A percentile compares a stretch with the other conserved stretches of the same genome.
phyloP scores from a whole-genome alignment of 2,797 vertebrate species.

The Glossophaga mutica region DNA sequence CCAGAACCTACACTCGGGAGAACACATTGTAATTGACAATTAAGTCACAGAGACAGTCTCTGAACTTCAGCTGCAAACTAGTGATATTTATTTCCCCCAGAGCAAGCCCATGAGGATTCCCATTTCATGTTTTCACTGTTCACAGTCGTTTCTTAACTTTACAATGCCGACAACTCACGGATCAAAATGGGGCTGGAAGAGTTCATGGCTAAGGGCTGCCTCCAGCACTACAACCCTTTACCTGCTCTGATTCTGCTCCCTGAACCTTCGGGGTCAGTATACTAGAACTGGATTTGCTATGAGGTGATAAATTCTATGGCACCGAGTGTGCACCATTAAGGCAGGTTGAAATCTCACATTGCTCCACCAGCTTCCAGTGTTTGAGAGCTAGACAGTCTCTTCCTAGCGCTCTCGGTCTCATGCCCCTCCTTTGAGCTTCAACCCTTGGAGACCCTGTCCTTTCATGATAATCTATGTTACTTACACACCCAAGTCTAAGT shows the following conservation, averaged over 20 bases:
- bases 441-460: background rate
- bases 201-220: background rate
- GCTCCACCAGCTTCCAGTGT: too few relatives aligned
- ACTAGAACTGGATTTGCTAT: background rate
- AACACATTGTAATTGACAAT: background rate
- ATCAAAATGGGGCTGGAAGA: background rate
- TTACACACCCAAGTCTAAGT: background rate
- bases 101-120: background rate
- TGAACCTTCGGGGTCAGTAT: background rate
- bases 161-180: background rate
- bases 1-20: background rate
- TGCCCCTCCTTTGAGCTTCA: background rate
- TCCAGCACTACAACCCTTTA: background rate
- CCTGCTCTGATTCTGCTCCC: background rate
- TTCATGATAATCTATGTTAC: background rate
- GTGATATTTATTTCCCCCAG: background rate
- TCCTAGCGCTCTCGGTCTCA: background rate
- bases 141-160: background rate
- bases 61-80: background rate
- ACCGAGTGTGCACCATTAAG: accelerated
- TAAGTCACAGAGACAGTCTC: background rate
- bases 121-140: background rate
- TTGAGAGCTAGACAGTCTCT: background rate
- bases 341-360: background rate
- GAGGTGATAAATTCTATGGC: background rate